These are phyloP conservation scores for Hirtodrosophila cameraria DNA, from an alignment of 2,888 invertebrate species.

Conservation along the genomic window DNA sequence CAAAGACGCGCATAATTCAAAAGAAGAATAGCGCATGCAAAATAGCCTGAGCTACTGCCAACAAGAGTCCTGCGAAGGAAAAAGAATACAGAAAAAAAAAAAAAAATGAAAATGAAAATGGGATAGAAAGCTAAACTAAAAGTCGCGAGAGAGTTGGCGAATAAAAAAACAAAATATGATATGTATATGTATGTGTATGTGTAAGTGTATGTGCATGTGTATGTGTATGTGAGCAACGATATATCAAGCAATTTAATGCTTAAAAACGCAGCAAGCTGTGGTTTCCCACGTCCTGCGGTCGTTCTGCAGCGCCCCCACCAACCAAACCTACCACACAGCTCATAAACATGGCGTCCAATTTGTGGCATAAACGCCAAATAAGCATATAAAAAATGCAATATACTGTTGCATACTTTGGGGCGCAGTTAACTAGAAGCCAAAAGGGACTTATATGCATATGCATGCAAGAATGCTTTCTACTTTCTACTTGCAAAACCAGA, in stretches of 20 bases:
- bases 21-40: slow-evolving; percentile 31
- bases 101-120: too few species aligned
- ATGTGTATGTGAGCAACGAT: slow-evolving; percentile 38
- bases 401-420: slow-evolving; percentile 60
- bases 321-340: not conserved
- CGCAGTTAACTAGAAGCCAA: slow-evolving; percentile 42
- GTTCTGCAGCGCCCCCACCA: not conserved
- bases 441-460: slow-evolving; percentile 44
- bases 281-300: slow-evolving; percentile 44
- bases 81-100: too few species aligned
- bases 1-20: slow-evolving; percentile 74
- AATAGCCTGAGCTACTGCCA: slow-evolving; percentile 14
- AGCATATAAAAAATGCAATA: slow-evolving; percentile 47
- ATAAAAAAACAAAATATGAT: slow-evolving; percentile 16
- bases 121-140: slow-evolving; percentile 36
- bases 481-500: slow-evolving; percentile 10
- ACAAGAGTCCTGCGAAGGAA: too few species aligned
- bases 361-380: slow-evolving; percentile 72
- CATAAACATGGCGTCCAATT: slow-evolving; percentile 72
- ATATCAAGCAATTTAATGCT: slow-evolving; percentile 79
- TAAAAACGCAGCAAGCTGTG: slow-evolving; percentile 62
- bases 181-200: not conserved
- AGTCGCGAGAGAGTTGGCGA: slow-evolving; percentile 40
- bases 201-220: not conserved
- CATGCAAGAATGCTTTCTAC: slow-evolving; percentile 44